phyloP scores from a whole-genome alignment of 2,113 vertebrate species.

The Lepus europaeus region DNA sequence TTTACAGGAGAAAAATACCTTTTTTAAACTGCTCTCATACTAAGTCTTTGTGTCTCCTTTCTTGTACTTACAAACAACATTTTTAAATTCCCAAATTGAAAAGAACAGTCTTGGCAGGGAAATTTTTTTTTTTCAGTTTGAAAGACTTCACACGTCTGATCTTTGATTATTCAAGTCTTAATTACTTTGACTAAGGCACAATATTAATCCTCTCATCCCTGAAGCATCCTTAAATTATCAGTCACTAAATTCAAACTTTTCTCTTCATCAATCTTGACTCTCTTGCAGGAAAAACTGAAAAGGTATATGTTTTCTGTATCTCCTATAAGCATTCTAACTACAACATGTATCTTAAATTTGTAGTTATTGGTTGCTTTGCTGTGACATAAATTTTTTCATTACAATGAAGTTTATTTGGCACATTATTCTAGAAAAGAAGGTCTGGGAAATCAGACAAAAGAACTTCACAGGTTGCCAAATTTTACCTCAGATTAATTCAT shows the following conservation, averaged over 20 bases:
- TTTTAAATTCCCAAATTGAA: constrained; percentile 18
- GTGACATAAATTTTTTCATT: neutral
- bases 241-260: constrained; percentile 23
- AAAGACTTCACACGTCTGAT: constrained; percentile 40
- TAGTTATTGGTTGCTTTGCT: neutral
- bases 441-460: neutral
- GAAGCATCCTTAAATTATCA: constrained; percentile 36
- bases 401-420: neutral
- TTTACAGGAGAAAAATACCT: constrained; percentile 10
- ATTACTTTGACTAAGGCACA: constrained; percentile 50
- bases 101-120: neutral
- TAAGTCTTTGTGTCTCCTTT: constrained; percentile 15
- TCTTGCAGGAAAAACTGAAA: constrained; percentile 17
- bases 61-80: constrained; percentile 3
- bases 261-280: constrained; percentile 4
- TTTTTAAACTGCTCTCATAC: constrained; percentile 35
- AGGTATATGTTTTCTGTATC: neutral
- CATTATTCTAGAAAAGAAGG: neutral
- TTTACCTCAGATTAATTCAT: neutral
- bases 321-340: neutral
- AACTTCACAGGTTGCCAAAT: neutral
- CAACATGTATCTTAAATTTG: neutral
- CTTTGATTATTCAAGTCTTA: constrained; percentile 56
- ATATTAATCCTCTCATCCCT: constrained; percentile 25
- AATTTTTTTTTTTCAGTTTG: neutral